These are phyloP conservation scores for Pterocles burchelli DNA, from an alignment of 2,113 vertebrate genomes.

Conservation along the genomic window DNA sequence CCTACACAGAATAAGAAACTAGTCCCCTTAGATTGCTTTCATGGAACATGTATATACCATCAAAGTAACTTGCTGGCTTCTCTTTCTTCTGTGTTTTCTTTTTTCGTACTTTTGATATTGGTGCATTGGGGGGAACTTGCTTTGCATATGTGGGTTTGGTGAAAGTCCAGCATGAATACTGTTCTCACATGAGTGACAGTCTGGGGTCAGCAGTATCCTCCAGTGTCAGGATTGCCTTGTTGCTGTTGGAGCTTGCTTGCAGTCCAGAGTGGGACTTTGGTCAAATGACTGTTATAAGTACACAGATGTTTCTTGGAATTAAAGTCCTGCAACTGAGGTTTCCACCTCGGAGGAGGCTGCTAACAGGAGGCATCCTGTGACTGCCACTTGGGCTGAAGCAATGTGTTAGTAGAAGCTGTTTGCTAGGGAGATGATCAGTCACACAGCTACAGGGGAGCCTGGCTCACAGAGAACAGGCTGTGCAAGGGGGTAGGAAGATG, in stretches of 20 bases:
- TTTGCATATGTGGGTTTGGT: neutral
- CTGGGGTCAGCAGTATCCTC: neutral
- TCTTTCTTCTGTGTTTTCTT: neutral
- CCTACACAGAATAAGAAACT: neutral
- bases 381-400: neutral
- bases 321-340: neutral
- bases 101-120: neutral
- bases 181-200: neutral
- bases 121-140: neutral
- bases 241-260: neutral
- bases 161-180: neutral
- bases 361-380: neutral
- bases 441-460: neutral
- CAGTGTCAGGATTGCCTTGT: neutral
- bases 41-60: neutral
- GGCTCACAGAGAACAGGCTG: neutral
- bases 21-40: neutral
- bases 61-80: neutral
- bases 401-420: neutral
- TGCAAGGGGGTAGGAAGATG: neutral
- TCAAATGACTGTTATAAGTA: neutral
- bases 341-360: neutral
- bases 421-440: neutral
- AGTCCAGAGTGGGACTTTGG: neutral
- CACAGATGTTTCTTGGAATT: neutral